Evolutionary conservation across 2,888 invertebrate species (phyloP).

Genomic region (Epinotia bilunana): DNA sequence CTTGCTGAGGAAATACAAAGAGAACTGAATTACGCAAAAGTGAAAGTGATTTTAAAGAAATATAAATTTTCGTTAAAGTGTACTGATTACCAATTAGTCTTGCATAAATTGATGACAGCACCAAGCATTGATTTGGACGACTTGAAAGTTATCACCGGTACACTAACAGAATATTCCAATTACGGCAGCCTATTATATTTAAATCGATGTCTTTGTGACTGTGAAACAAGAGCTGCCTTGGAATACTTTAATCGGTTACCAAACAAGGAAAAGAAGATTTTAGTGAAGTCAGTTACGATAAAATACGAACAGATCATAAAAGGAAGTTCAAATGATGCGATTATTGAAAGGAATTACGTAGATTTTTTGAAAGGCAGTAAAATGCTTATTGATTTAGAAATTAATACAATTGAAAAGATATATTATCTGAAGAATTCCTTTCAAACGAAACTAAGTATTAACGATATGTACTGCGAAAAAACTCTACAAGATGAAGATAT

Average conservation of each 20-base stretch:
- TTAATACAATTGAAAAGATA: slow-evolving; percentile 67
- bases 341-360: slow-evolving; percentile 73
- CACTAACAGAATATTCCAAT: slow-evolving; percentile 63
- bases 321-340: slow-evolving; percentile 54
- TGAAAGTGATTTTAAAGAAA: slow-evolving; percentile 78
- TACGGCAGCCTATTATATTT: slow-evolving; percentile 72
- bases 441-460: slow-evolving; percentile 61
- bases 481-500: slow-evolving; percentile 56
- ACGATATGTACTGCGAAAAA: slow-evolving; percentile 67
- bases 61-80: slow-evolving; percentile 75
- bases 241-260: slow-evolving; percentile 67
- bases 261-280: slow-evolving; percentile 61
- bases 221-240: slow-evolving; percentile 70
- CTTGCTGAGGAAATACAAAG: slow-evolving; percentile 73
- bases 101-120: slow-evolving; percentile 70
- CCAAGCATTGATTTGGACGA: slow-evolving; percentile 68
- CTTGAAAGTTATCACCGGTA: slow-evolving; percentile 67
- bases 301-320: slow-evolving; percentile 77
- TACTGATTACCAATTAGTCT: slow-evolving; percentile 71
- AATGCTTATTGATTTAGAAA: slow-evolving; percentile 61
- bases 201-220: slow-evolving; percentile 71
- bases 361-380: slow-evolving; percentile 77
- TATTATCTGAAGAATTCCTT: slow-evolving; percentile 77
- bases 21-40: slow-evolving; percentile 75
- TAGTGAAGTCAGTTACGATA: slow-evolving; percentile 65